A percentile compares a stretch with the other conserved stretches of the same genome.
These are phyloP conservation scores for Orchesella flavescens DNA, from an alignment of 2,888 invertebrate species.

Conservation along the genomic window DNA sequence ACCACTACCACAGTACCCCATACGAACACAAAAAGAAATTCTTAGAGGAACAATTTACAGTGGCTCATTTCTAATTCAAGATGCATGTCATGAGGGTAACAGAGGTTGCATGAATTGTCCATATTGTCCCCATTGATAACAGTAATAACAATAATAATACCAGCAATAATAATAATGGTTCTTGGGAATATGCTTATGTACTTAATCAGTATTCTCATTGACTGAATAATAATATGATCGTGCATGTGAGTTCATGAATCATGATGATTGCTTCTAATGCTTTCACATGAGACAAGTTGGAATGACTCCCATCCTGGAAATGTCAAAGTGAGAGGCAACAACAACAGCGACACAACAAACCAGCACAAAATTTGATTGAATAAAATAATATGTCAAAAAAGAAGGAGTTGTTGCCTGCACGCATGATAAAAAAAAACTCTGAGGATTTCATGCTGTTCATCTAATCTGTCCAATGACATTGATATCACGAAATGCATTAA, in stretches of 20 bases:
- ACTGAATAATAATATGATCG: constrained; percentile 48
- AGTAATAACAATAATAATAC: constrained; percentile 40
- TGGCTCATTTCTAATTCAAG: constrained; percentile 56
- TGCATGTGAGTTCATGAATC: constrained; percentile 58
- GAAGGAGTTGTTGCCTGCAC: constrained; percentile 63
- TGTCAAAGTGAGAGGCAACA: constrained; percentile 35
- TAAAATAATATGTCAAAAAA: constrained; percentile 47
- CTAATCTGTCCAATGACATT: constrained; percentile 71
- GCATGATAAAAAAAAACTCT: constrained; percentile 38
- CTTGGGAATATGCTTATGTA: constrained; percentile 42
- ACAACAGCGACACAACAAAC: constrained; percentile 28
- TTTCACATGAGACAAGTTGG: constrained; percentile 35
- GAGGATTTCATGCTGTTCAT: constrained; percentile 70
- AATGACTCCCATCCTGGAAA: constrained; percentile 58
- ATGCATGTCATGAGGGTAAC: constrained; percentile 59
- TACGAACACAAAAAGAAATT: constrained; percentile 17
- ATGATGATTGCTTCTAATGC: constrained; percentile 51
- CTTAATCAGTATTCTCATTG: constrained; percentile 54
- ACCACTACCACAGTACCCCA: constrained; percentile 11
- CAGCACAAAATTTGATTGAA: constrained; percentile 37
- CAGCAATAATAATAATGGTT: constrained; percentile 27
- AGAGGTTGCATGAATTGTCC: constrained; percentile 60
- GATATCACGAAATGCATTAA: constrained; percentile 71
- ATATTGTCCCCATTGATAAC: constrained; percentile 46
- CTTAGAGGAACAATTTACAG: constrained; percentile 53